phyloP scores from a whole-genome alignment of 2,113 vertebrate genomes.

The Nettapus auritus region DNA sequence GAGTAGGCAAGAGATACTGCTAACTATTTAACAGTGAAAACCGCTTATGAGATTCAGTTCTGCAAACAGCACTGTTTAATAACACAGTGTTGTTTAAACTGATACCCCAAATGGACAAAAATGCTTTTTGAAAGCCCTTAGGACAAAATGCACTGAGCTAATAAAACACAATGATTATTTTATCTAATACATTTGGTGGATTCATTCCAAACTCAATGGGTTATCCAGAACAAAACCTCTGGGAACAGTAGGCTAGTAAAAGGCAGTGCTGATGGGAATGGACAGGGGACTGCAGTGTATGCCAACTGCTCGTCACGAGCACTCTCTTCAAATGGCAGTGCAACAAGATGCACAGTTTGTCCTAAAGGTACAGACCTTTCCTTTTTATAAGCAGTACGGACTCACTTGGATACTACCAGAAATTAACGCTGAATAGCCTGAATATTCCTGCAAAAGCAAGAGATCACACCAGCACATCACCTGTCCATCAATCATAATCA shows the following conservation, averaged over 20 bases:
- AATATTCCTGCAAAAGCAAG: not conserved
- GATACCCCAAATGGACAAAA: not conserved
- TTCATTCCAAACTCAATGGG: not conserved
- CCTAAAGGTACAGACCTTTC: not conserved
- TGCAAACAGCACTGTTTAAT: conserved; percentile 7
- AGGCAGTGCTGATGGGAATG: not conserved
- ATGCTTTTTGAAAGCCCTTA: not conserved
- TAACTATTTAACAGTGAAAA: conserved; percentile 24
- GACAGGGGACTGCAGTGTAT: fast-evolving
- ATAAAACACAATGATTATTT: not conserved
- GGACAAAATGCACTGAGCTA: not conserved
- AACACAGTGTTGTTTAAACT: not conserved
- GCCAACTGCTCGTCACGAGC: not conserved
- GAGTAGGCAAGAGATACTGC: conserved; percentile 10
- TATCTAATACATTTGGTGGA: not conserved
- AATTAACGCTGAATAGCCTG: not conserved
- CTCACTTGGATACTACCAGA: not conserved
- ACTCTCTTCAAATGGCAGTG: not conserved
- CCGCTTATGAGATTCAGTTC: not conserved
- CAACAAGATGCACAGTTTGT: not conserved
- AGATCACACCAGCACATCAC: not conserved
- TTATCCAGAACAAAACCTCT: conserved; percentile 18
- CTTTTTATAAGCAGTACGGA: not conserved
- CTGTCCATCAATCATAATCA: fast-evolving
- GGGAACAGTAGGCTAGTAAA: not conserved